Conservation (phyloP, 2,888 invertebrate species). For the Galeruca laticollis region DNA sequence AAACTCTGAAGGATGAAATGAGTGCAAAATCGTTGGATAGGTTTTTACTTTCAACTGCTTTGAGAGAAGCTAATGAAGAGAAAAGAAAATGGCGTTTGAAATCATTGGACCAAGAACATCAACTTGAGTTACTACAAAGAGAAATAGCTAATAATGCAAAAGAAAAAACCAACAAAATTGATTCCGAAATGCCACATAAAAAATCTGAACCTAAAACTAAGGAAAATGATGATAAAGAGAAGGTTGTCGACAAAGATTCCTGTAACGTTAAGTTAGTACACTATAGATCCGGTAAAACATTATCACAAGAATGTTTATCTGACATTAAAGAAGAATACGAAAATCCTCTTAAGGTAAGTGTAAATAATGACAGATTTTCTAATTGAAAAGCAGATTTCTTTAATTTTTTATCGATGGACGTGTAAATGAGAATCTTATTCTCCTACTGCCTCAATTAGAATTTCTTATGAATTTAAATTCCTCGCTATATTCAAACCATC, state of each 20-base stretch:
- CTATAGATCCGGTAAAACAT: neutral
- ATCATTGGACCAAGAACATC: constrained; percentile 36
- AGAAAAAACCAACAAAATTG: neutral
- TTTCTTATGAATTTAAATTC: no score
- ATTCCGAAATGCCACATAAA: neutral
- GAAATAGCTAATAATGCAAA: neutral
- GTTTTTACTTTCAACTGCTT: constrained; percentile 36
- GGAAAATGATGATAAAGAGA: neutral
- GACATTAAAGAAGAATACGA: constrained; percentile 3
- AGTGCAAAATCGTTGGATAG: constrained; percentile 38
- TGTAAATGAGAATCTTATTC: no score
- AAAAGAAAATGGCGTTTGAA: constrained; percentile 47
- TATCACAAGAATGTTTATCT: neutral
- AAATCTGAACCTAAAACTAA: neutral
- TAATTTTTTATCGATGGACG: no score
- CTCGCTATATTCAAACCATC: no score
- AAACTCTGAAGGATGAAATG: constrained; percentile 40
- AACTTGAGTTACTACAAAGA: constrained; percentile 28
- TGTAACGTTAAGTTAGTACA: neutral
- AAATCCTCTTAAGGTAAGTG: neutral
- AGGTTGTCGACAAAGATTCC: neutral
- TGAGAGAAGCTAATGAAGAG: constrained; percentile 49
- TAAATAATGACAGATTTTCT: neutral
- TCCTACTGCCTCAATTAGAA: no score
- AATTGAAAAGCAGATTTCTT: neutral